phyloP scores from a whole-genome alignment of 2,797 vertebrate species.

The Strix occidentalis region DNA sequence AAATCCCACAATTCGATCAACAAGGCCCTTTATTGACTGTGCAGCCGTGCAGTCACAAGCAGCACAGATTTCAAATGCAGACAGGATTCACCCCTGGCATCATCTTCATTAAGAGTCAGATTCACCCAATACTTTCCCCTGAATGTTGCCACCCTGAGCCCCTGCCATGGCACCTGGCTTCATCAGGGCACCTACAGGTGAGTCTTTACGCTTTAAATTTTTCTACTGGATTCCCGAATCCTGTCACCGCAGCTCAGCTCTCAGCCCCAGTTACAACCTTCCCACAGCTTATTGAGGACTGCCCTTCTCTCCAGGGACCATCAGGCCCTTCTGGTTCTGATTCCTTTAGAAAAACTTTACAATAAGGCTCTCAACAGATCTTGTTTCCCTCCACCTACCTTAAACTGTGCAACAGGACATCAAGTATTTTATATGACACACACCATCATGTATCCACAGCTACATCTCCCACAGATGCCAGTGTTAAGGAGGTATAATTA shows the following conservation, averaged over 20 bases:
- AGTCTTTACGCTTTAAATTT: not conserved
- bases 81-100: not conserved
- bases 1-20: not conserved
- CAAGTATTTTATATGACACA: not conserved
- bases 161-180: not conserved
- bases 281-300: not conserved
- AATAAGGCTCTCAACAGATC: not conserved
- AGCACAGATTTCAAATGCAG: not conserved
- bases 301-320: not conserved
- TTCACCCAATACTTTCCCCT: not conserved
- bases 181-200: not conserved
- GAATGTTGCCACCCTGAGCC: not conserved
- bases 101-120: not conserved
- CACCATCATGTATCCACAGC: not conserved
- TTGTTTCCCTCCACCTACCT: not conserved
- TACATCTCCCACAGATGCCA: not conserved
- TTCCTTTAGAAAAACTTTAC: not conserved
- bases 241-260: not conserved
- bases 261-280: not conserved
- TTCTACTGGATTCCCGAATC: not conserved
- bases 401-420: not conserved
- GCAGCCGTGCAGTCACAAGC: not conserved
- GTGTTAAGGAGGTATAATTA: not conserved
- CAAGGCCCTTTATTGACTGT: not conserved
- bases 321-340: not conserved